Conservation (phyloP, 1,140 invertebrate species). For the Eumaeus atala region DNA sequence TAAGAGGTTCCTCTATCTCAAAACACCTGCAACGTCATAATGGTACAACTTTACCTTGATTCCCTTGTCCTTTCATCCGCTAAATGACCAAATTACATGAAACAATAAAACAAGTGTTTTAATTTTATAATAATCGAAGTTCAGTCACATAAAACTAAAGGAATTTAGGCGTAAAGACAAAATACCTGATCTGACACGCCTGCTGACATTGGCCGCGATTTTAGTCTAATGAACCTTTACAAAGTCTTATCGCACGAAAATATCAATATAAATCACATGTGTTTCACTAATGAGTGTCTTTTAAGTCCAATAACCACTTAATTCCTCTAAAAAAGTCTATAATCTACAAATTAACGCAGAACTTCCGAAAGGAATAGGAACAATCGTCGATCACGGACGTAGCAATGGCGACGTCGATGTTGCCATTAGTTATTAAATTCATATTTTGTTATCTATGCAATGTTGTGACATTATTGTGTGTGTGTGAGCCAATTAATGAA, state of each 20-base stretch:
- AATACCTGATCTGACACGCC: slow-evolving; percentile 82
- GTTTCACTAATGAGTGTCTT: slow-evolving; percentile 63
- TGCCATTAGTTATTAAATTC: slow-evolving; percentile 17
- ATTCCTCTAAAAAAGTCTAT: slow-evolving; percentile 55
- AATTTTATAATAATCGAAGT: slow-evolving; percentile 30
- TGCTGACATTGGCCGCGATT: slow-evolving; percentile 80
- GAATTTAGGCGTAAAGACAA: slow-evolving; percentile 49
- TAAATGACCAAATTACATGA: slow-evolving; percentile 74
- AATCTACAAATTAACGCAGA: slow-evolving; percentile 47
- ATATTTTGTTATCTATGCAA: too few species aligned
- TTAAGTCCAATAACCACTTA: slow-evolving; percentile 54
- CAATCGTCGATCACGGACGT: slow-evolving; percentile 41
- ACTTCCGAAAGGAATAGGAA: slow-evolving; percentile 57
- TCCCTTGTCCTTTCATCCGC: slow-evolving; percentile 94
- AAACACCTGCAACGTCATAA: slow-evolving; percentile 71
- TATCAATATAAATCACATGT: slow-evolving; percentile 53
- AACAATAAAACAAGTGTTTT: slow-evolving; percentile 61
- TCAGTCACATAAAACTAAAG: slow-evolving; percentile 33
- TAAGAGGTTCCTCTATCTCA: slow-evolving; percentile 48
- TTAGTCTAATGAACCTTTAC: slow-evolving; percentile 48
- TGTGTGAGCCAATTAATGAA: too few species aligned
- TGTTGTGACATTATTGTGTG: too few species aligned
- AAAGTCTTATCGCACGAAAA: slow-evolving; percentile 13
- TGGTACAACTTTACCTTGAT: slow-evolving; percentile 79
- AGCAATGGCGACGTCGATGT: slow-evolving; percentile 34